phyloP scores from a whole-genome alignment of 2,888 invertebrate species.

The Molorchus minor region DNA sequence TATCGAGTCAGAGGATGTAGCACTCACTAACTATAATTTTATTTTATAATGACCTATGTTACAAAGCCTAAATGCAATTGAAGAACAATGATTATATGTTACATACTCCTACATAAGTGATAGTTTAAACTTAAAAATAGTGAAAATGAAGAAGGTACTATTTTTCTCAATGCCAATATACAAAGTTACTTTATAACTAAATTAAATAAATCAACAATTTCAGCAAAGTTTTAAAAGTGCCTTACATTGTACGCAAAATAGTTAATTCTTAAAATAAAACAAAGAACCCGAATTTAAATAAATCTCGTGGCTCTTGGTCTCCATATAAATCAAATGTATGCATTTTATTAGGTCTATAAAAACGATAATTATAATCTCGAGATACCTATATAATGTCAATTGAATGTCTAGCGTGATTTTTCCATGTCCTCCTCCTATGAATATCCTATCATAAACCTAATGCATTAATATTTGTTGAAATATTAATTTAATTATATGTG shows the following conservation, averaged over 20 bases:
- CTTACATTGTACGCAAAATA: not conserved
- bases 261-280: not conserved
- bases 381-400: constrained; percentile 15
- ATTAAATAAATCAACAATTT: not conserved
- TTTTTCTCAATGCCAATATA: not conserved
- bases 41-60: too few relatives aligned
- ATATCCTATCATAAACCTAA: constrained; percentile 34
- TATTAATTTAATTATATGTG: constrained; percentile 37
- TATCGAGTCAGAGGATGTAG: too few relatives aligned
- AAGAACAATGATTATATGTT: too few relatives aligned
- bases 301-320: too few relatives aligned
- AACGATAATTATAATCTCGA: too few relatives aligned
- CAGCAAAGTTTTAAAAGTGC: not conserved
- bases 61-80: too few relatives aligned
- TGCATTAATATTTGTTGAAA: constrained; percentile 35
- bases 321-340: too few relatives aligned
- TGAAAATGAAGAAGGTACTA: not conserved
- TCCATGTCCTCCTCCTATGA: constrained; percentile 31
- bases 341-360: not conserved
- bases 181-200: not conserved
- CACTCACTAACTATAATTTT: too few relatives aligned
- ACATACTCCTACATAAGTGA: too few relatives aligned
- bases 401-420: constrained; percentile 32
- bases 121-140: too few relatives aligned
- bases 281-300: too few relatives aligned